These are phyloP conservation scores for Ctenoplectra terminalis DNA, from an alignment of 1,140 invertebrate genomes.

Conservation along the genomic window DNA sequence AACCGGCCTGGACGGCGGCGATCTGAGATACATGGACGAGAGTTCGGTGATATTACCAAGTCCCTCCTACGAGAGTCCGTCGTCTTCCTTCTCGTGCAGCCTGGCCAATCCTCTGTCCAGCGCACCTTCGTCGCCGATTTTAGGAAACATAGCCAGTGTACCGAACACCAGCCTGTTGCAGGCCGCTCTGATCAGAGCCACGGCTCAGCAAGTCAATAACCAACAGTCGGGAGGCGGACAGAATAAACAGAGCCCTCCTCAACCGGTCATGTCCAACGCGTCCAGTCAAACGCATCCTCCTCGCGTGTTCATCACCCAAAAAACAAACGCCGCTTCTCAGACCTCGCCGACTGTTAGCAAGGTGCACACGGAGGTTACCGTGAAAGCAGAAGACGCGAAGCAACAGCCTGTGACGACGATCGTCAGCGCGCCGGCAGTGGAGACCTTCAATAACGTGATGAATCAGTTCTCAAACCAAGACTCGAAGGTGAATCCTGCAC, in stretches of 20 bases:
- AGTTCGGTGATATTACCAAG: slow-evolving; percentile 92
- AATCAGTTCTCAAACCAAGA: slow-evolving; percentile 59
- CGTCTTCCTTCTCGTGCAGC: slow-evolving; percentile 85
- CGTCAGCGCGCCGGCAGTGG: slow-evolving; percentile 80
- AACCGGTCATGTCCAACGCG: slow-evolving; percentile 75
- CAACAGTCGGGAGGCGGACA: slow-evolving; percentile 2
- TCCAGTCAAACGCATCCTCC: slow-evolving; percentile 81
- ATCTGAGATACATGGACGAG: slow-evolving; percentile 94
- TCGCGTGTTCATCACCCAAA: slow-evolving; percentile 80
- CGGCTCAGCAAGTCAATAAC: slow-evolving; percentile 79
- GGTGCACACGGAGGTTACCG: slow-evolving; percentile 88
- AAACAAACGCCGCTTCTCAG: slow-evolving; percentile 81
- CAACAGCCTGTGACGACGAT: slow-evolving; percentile 85
- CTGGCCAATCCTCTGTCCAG: slow-evolving; percentile 81
- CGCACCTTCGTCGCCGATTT: slow-evolving; percentile 84
- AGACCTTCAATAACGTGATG: slow-evolving; percentile 74
- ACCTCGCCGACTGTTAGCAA: slow-evolving; percentile 84
- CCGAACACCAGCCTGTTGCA: slow-evolving; percentile 86
- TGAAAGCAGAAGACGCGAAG: slow-evolving; percentile 83
- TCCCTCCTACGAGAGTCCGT: slow-evolving; percentile 89
- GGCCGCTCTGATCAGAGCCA: slow-evolving; percentile 87
- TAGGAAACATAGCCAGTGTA: slow-evolving; percentile 77
- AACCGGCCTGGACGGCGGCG: slow-evolving; percentile 90
- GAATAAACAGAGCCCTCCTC: slow-evolving; percentile 27
- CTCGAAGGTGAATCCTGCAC: slow-evolving; percentile 61